Percentiles rank a stretch among this genome's conserved stretches.
phyloP scores from a whole-genome alignment of 2,888 invertebrate genomes.

The Xanthia icteritia region DNA sequence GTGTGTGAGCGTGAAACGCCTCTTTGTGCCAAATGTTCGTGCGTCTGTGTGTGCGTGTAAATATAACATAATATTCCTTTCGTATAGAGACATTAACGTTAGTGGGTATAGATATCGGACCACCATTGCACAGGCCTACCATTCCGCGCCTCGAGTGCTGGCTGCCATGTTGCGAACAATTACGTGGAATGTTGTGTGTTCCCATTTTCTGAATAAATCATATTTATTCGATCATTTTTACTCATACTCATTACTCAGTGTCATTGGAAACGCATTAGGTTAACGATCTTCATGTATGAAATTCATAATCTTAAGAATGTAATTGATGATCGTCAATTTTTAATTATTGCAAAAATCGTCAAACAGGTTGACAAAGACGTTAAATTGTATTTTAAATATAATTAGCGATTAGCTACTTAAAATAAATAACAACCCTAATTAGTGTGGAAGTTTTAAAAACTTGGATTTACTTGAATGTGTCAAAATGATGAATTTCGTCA shows the following conservation, averaged over 20 bases:
- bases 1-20: constrained; percentile 85
- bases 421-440: constrained; percentile 70
- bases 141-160: constrained; percentile 43
- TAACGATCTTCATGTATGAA: constrained; percentile 66
- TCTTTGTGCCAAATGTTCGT: constrained; percentile 88
- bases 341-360: constrained; percentile 73
- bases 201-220: constrained; percentile 66
- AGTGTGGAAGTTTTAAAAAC: constrained; percentile 72
- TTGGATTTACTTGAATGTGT: constrained; percentile 75
- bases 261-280: constrained; percentile 67
- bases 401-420: constrained; percentile 74
- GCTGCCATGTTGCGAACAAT: constrained; percentile 41
- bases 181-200: constrained; percentile 54
- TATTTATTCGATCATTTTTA: constrained; percentile 67
- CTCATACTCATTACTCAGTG: constrained; percentile 66
- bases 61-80: constrained; percentile 78
- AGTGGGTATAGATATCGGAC: constrained; percentile 69
- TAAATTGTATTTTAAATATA: constrained; percentile 73
- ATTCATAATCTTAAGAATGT: constrained; percentile 69
- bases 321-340: constrained; percentile 78
- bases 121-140: constrained; percentile 42
- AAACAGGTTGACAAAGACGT: constrained; percentile 72
- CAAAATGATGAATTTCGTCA: constrained; percentile 75
- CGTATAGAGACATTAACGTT: constrained; percentile 75
- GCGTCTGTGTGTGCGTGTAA: constrained; percentile 80